Evolutionary conservation across 1,140 invertebrate species (phyloP), one percentile per base, ranked within the genome.

Genomic region (Maniola jurtina): DNA sequence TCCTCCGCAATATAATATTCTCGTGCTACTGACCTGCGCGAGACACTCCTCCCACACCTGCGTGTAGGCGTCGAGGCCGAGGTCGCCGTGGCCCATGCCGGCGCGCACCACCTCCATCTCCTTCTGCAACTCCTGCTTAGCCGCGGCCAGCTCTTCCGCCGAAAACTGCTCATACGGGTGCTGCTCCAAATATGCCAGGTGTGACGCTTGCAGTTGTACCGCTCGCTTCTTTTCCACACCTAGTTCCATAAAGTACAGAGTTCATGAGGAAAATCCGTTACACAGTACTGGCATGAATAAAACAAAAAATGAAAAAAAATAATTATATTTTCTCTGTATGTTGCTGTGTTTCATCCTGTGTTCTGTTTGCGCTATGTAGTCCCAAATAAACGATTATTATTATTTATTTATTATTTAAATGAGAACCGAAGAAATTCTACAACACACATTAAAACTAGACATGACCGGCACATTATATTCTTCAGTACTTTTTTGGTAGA

Each of bases 31-130:
- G 56, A 94, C 93, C 91, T 96, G 95, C 3, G 94, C 94, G 35
- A 98, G 93, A 90, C 98, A 99, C 92, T 99, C 98, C 79, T 99
- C 97, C 97, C 98, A 99, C n/a, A 99, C 97, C 91, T 98, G 96
- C 13, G 95, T 95, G 83, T 98, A 99, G 0, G 96, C 94, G 68
- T 99, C 98, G 2, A 97, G 85, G 2, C 97, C 95, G 47, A 99
- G 90, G 40, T 99, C 98, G 14, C 98, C 98, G 87, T 99, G 98
- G 2, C 94, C 94, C 98, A 99, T 99, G 58, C 97, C 98, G 71
- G 95, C 93, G 81, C 96, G 96, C 0, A 99, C 98, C 11, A 96
- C 93, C 34, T 95, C 93, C 96, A 98, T 98, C 92, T 99, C 98
- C 14, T 94, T 92, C 66, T 93, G 91, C 14, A 99, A 81, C 71